A percentile compares a stretch with the other conserved stretches of the same genome.
Conservation (phyloP, 1,140 invertebrate species). For the Gonioctena quinquepunctata region DNA sequence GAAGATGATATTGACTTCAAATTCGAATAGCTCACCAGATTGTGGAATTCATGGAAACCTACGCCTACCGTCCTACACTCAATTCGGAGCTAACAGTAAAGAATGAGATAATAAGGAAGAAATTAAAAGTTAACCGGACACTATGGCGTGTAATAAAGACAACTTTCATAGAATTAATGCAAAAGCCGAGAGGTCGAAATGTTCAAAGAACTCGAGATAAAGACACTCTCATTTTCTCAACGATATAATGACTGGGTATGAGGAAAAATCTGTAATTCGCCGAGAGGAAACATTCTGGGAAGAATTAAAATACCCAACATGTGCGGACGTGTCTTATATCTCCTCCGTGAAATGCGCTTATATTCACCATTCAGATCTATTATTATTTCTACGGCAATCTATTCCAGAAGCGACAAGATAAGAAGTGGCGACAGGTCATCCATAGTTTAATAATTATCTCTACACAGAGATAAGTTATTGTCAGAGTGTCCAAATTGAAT, state of each 20-base stretch:
- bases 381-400: background rate
- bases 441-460: constrained; percentile 2
- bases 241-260: background rate
- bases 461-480: background rate
- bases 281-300: too few relatives aligned
- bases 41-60: background rate
- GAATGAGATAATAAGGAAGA: constrained; percentile 10
- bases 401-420: background rate
- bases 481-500: background rate
- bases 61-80: background rate
- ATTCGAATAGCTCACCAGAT: too few relatives aligned
- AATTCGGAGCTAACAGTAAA: background rate
- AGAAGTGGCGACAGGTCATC: constrained; percentile 1
- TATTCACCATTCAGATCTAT: background rate
- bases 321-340: background rate
- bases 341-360: background rate
- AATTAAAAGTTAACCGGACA: background rate
- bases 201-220: constrained; percentile 6
- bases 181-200: background rate
- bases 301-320: too few relatives aligned
- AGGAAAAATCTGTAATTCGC: background rate
- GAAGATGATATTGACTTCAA: too few relatives aligned
- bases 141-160: constrained; percentile 6
- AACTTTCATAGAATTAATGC: constrained; percentile 5
- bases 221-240: background rate